Conservation (phyloP, 2,888 invertebrate species). For the Nomada fabriciana region DNA sequence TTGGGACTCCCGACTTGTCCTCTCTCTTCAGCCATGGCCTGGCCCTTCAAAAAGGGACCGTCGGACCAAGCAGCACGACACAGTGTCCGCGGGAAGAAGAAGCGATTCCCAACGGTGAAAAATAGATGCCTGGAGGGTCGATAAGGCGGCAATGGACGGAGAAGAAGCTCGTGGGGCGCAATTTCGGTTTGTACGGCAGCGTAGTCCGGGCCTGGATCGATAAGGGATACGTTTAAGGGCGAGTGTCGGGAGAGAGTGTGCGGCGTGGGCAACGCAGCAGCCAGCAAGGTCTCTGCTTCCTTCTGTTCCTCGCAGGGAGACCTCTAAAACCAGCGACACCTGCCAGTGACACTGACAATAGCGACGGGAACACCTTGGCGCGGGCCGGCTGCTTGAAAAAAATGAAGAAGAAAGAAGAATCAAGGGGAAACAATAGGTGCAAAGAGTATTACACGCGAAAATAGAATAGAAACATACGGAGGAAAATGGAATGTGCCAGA, state of each 20-base stretch:
- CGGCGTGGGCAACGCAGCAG: constrained; percentile 24
- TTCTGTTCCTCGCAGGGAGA: neutral
- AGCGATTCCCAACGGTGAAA: neutral
- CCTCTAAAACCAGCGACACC: constrained; percentile 49
- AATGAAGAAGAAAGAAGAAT: constrained; percentile 31
- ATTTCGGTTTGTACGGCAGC: constrained; percentile 43
- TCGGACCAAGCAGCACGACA: no score
- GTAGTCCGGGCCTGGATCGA: constrained; percentile 53
- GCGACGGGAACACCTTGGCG: neutral
- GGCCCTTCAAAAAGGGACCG: neutral
- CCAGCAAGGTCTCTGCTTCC: neutral
- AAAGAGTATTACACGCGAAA: neutral
- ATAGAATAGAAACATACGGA: neutral
- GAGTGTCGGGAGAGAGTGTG: constrained; percentile 9
- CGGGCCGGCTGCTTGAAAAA: neutral
- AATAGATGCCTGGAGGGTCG: constrained; percentile 18
- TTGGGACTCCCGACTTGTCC: no score
- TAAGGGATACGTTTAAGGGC: constrained; percentile 64
- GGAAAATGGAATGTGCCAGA: neutral
- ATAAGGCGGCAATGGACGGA: constrained; percentile 22
- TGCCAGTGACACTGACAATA: constrained; percentile 28
- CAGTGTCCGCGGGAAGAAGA: neutral
- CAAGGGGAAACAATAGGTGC: constrained; percentile 3
- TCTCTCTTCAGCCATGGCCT: no score
- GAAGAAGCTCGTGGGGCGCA: constrained; percentile 32